These are phyloP conservation scores for Pegoplata infirma DNA, from an alignment of 2,888 invertebrate species.

Conservation along the genomic window DNA sequence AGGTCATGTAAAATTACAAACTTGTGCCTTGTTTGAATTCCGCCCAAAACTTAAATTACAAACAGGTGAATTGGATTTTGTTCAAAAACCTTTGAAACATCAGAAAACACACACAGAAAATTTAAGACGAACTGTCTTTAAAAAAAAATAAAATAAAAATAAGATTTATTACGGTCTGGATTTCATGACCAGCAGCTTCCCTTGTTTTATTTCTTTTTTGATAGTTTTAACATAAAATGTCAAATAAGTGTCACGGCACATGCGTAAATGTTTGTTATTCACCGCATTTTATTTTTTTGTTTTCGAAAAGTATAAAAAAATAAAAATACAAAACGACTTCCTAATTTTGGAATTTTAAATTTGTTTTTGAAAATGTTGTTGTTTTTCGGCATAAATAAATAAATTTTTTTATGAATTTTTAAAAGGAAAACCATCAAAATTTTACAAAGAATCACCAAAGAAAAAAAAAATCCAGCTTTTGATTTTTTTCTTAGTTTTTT, in stretches of 20 bases:
- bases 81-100: slow-evolving; percentile 34
- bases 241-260: slow-evolving; percentile 63
- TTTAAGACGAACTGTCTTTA: slow-evolving; percentile 50
- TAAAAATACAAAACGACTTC: slow-evolving; percentile 14
- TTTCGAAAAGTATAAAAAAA: slow-evolving; percentile 7
- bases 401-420: slow-evolving; percentile 49
- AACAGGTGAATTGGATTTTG: slow-evolving; percentile 54
- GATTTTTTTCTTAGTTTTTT: no score
- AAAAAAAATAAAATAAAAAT: no score
- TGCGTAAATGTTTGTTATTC: slow-evolving; percentile 63
- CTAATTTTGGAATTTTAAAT: slow-evolving; percentile 50
- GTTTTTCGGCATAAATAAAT: slow-evolving; percentile 55
- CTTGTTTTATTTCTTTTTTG: slow-evolving; percentile 26
- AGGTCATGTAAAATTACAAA: slow-evolving; percentile 57
- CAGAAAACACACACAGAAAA: slow-evolving; percentile 10
- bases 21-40: slow-evolving; percentile 44
- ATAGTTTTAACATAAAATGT: slow-evolving; percentile 58
- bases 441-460: not conserved
- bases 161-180: slow-evolving; percentile 58
- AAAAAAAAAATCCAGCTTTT: slow-evolving; percentile 8
- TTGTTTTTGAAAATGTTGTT: slow-evolving; percentile 9
- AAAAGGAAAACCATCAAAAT: slow-evolving; percentile 17
- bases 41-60: slow-evolving; percentile 9
- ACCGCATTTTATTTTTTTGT: no score
- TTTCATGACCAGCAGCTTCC: slow-evolving; percentile 52